Evolutionary conservation across 2,888 invertebrate species (phyloP), one percentile per base, ranked within the genome.

Genomic region (Apantesis nais): DNA sequence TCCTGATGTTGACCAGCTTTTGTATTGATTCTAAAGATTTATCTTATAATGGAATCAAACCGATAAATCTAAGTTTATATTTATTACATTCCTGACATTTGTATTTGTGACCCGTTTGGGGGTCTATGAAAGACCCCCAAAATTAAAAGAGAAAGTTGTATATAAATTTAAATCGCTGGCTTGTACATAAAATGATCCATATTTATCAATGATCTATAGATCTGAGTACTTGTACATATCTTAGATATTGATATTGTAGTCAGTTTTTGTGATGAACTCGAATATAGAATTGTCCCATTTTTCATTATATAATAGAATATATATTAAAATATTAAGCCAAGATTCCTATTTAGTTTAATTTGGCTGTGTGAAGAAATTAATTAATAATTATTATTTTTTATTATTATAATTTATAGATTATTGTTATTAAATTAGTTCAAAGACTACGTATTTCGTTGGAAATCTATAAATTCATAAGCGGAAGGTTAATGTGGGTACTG

Each of bases 181-280:
- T 39, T 67, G 62, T 62, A 68, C n/a, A 63, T 67, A 67, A 48
- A 39, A 66, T 29, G 31, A 60, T 66, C 37, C 25, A 67, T 52
- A 67, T 61, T 7, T 62, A 67, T 62, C 22, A 67, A 44, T 62
- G 68, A 68, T 68, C 62, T 39, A 31, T 39, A 62, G 62, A 68
- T 67, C 62, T 67, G 67, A 67, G 16, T 62, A 39, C 39, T 11
- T 63, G 63, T 63, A 62, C 39, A 68, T 68, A 63, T 39, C 39
- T 67, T 63, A 62, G 61, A 62, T 34, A 52, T 52, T 67, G 62
- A 52, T 48, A 67, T 48, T 62, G 14, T 68, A 60, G 48, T 31
- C 62, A 67, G 62, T 52, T 52, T 67, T 58, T 58, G 58, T 14
- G 58, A 58, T 58, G 58, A 58, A 25, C 58, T 58, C 58, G 58